A percentile compares a stretch with the other conserved stretches of the same genome.
phyloP scores from a whole-genome alignment of 2,888 invertebrate genomes.

The Chironomus tentans region DNA sequence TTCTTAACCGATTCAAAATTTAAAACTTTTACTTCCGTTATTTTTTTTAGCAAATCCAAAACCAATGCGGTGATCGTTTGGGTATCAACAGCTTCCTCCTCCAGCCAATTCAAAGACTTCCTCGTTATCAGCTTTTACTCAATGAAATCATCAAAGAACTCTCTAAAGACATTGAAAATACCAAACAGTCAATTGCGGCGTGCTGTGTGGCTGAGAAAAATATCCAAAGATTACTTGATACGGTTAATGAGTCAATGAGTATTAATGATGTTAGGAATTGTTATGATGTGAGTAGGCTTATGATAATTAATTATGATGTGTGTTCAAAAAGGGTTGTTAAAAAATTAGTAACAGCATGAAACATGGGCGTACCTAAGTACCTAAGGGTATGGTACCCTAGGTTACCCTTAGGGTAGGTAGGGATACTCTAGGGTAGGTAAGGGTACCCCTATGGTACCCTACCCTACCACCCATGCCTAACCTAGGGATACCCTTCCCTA shows the following conservation, averaged over 20 bases:
- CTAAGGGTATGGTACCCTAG: too few relatives aligned
- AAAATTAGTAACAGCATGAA: too few relatives aligned
- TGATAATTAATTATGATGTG: too few relatives aligned
- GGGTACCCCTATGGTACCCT: too few relatives aligned
- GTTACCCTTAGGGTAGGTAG: too few relatives aligned
- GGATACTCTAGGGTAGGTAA: too few relatives aligned
- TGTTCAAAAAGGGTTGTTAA: too few relatives aligned
- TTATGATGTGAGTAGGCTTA: conserved; percentile 34
- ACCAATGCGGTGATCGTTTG: conserved; percentile 39
- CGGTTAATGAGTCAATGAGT: conserved; percentile 40
- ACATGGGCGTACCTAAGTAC: too few relatives aligned
- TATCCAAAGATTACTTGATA: conserved; percentile 37
- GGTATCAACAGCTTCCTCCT: conserved; percentile 42
- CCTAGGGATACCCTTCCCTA: too few relatives aligned
- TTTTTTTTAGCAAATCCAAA: conserved; percentile 36
- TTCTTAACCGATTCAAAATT: background rate
- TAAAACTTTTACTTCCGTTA: background rate
- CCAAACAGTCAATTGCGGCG: conserved; percentile 38
- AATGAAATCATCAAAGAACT: conserved; percentile 39
- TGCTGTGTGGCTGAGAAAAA: conserved; percentile 41
- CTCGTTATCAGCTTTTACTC: conserved; percentile 39
- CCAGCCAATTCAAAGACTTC: conserved; percentile 42
- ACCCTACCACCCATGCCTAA: too few relatives aligned
- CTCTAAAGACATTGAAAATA: conserved; percentile 25
- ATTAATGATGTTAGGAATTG: conserved; percentile 40